phyloP scores from a whole-genome alignment of 2,888 invertebrate species.

The Pasiphila rectangulata region DNA sequence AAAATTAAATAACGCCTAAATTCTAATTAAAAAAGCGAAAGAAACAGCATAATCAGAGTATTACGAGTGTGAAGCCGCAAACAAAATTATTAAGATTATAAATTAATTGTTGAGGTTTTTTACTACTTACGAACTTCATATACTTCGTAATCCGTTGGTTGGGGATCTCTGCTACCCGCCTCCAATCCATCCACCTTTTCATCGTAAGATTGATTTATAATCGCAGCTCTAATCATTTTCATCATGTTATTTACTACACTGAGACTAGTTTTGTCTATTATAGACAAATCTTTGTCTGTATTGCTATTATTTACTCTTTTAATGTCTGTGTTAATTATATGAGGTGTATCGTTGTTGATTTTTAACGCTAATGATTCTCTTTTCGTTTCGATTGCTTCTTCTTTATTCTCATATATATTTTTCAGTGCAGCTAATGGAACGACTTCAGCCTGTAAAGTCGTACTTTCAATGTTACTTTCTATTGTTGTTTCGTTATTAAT shows the following conservation, averaged over 20 bases:
- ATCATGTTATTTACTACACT: slow-evolving; percentile 13
- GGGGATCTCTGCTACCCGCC: slow-evolving; percentile 16
- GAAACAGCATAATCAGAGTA: too few species aligned
- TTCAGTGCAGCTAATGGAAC: not conserved
- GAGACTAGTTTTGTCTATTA: slow-evolving; percentile 1
- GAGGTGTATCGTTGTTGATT: not conserved
- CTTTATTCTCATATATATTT: not conserved
- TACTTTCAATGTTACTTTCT: not conserved
- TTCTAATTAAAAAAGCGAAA: not conserved
- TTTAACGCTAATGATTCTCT: too few species aligned
- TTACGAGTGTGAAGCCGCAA: too few species aligned
- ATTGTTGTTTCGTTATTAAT: not conserved
- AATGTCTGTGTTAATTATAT: not conserved
- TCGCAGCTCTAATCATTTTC: slow-evolving; percentile 4
- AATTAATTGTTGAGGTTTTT: not conserved
- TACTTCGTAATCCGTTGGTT: slow-evolving; percentile 39
- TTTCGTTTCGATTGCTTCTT: not conserved
- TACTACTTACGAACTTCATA: slow-evolving; percentile 59
- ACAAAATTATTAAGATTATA: not conserved
- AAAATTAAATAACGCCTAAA: too few species aligned
- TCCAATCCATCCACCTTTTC: slow-evolving; percentile 6
- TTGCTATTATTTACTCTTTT: not conserved
- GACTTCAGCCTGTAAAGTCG: slow-evolving; percentile 4
- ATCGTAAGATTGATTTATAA: not conserved
- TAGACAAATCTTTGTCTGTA: not conserved